A percentile compares a stretch with the other conserved stretches of the same genome.
Conservation (phyloP, 2,113 vertebrate genomes). For the Verasper variegatus region DNA sequence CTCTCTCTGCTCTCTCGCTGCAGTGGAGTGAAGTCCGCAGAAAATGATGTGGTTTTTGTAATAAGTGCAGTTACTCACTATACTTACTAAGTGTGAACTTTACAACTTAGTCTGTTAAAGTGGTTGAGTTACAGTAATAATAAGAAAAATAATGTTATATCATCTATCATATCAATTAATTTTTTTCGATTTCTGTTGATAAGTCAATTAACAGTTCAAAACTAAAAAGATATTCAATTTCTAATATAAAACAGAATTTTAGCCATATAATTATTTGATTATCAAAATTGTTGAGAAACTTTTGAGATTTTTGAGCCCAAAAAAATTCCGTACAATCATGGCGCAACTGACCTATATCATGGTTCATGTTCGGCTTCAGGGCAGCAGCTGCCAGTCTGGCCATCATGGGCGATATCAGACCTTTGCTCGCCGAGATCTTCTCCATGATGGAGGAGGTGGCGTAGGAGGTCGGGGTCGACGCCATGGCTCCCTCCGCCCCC, state of each 20-base stretch:
- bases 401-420: constrained; percentile 99
- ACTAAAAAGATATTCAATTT: too few species aligned
- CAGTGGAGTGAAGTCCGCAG: constrained; percentile 28
- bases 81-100: background rate
- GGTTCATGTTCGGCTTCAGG: constrained; percentile 89
- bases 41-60: constrained; percentile 40
- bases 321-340: too few species aligned
- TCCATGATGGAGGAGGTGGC: constrained; percentile 93
- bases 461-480: constrained; percentile 84
- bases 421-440: constrained; percentile 97
- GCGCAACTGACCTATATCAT: constrained; percentile 88
- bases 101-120: background rate
- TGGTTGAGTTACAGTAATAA: background rate
- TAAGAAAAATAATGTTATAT: too few species aligned
- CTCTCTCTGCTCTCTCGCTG: constrained; percentile 40
- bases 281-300: too few species aligned
- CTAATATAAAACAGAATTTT: too few species aligned
- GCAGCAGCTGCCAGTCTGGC: constrained; percentile 96
- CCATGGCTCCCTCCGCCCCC: constrained; percentile 76
- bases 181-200: background rate
- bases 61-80: background rate
- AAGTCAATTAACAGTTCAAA: background rate
- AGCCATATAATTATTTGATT: too few species aligned
- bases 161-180: too few species aligned
- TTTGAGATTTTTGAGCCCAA: too few species aligned